Evolutionary conservation across 1,140 invertebrate species (phyloP), one percentile per base, ranked within the genome.

Genomic region (Linepithema humile): DNA sequence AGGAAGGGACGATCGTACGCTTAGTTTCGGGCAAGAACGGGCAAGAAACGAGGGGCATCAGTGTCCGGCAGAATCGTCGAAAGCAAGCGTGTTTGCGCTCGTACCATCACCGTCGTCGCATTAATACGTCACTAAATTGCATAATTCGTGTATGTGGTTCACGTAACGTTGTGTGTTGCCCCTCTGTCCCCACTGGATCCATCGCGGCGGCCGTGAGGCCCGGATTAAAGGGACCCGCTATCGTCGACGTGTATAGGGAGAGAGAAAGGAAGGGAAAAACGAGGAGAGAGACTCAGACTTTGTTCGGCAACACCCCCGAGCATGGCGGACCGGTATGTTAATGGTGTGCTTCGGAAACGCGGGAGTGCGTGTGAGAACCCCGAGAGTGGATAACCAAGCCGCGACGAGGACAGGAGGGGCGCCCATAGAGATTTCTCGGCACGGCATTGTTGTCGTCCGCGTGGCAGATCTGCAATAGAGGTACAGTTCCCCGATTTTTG

Each of bases 11-110:
- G 82, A 91, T 85, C 87, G 88, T 83, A 83, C 86, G 90, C 85
- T 91, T 89, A 91, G 91, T 92, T 92, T 92, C 86, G 90, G 90
- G 50, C 48, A 55, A 80, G 62, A 78, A 50, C 75, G 23, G 48
- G 86, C 89, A 90, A 92, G 91, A 90, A 90, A 91, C 90, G 87
- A 88, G 84, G 83, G 83, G 88, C 86, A 90, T 86, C 90, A 88
- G 90, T 86, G 85, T 88, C 77, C 87, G 88, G 82, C 62, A 60
- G 57, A 70, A 83, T 85, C 84, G 78, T 82, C 73, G 67, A 55
- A 78, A 80, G 84, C 82, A 84, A 23, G 80, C 50, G 48, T 69
- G 45, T 17, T 23, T 17, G 9, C 32, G 48, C 55, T 43, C 48
- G 32, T 45, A 23, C 48, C 40, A 5, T n/a, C 26, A 74, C 53